A percentile compares a stretch with the other conserved stretches of the same genome.
Conservation (phyloP, 2,797 vertebrate genomes). For the Argentina silus region DNA sequence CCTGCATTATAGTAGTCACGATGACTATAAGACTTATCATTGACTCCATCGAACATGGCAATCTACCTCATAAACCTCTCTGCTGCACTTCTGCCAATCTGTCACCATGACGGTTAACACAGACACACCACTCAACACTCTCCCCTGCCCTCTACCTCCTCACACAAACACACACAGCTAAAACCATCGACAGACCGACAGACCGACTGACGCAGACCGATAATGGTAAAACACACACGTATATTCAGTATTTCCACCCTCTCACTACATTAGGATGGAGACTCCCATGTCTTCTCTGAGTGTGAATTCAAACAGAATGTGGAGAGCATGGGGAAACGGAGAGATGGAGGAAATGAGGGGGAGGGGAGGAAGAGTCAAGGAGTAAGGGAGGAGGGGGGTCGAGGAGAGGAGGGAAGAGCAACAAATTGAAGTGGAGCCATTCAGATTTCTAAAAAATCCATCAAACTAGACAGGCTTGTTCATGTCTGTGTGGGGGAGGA, state of each 20-base stretch:
- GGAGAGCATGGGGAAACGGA: constrained; percentile 1
- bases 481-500: not conserved
- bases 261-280: constrained; percentile 49
- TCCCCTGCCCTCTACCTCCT: constrained; percentile 49
- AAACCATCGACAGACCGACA: not conserved
- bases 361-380: constrained; percentile 49
- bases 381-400: constrained; percentile 20
- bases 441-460: constrained; percentile 54
- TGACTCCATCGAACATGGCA: constrained; percentile 58
- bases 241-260: constrained; percentile 41
- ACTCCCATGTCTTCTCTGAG: constrained; percentile 36
- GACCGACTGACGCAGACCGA: constrained; percentile 40
- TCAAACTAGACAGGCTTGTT: constrained; percentile 49
- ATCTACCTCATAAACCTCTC: constrained; percentile 58
- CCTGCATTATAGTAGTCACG: no score
- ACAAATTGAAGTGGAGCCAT: constrained; percentile 33
- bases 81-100: constrained; percentile 42
- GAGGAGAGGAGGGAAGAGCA: constrained; percentile 8
- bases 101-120: not conserved
- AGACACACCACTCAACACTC: constrained; percentile 41
- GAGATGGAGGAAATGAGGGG: constrained; percentile 4
- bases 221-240: constrained; percentile 30
- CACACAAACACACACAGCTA: not conserved
- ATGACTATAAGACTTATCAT: constrained; percentile 44
- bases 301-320: constrained; percentile 63